Evolutionary conservation across 2,113 vertebrate species (phyloP), one percentile per base, ranked within the genome.

Genomic region (Hemichromis elongatus): DNA sequence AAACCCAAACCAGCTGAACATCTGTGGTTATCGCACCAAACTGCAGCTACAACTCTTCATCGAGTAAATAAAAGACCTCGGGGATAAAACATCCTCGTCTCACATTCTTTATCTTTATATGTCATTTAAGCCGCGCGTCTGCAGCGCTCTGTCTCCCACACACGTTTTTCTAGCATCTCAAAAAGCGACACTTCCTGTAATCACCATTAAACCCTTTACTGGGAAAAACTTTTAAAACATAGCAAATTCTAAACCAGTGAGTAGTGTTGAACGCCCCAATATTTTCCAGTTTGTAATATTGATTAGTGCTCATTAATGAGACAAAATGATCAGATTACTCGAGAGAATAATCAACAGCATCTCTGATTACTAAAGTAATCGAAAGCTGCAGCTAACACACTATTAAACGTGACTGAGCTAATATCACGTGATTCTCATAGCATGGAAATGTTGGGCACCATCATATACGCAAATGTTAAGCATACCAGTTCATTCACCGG

Each of bases 391-490:
- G 30, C 18, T 35, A 61, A 61, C 57, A 35, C 2, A 61, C 59
- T 5, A 37, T 40, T 33, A n/a, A 30, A 63, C 18, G 37, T 16
- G 14, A 11, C 7, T 2, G 24, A 28, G 1, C 40, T 28, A 7
- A 42, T 8, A 28, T 73, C 68, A 73, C 14, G 24, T 19, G 42
- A 40, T 47, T 28, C 14, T 26, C 1, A 73, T 19, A 28, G 6
- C 24, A 47, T 1, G 40, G 14, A 19, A 47, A 47, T 47, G 1
- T 1, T 12, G 24, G 2, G 40, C 0, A 50, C 14, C 24, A 7
- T 10, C 24, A 47, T 47, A 0, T 19, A 47, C 11, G 5, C 14
- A 4, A 11, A 26, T 28, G 24, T 73, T 73, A 1, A 47, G 1
- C 42, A 28, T 28, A 24, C 21, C 40, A 28, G 40, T 3, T 11